These are phyloP conservation scores for Ceratina japonica DNA, from an alignment of 1,140 invertebrate genomes.

Conservation along the genomic window DNA sequence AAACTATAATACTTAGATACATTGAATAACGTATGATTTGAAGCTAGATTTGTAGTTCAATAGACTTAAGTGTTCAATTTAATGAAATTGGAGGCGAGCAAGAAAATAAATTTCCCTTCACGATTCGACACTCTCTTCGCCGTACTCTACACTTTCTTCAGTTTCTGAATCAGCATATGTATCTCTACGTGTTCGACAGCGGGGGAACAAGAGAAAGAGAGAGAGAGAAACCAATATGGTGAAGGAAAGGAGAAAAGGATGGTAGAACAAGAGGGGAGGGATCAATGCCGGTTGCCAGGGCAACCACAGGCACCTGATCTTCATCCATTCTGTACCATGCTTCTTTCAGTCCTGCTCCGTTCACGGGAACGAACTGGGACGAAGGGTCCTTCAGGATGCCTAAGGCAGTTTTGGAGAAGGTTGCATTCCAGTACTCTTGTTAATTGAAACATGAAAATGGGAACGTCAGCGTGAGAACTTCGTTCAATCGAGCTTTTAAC, in stretches of 20 bases:
- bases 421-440: neutral
- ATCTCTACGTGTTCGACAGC: conserved; percentile 21
- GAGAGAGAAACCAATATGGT: conserved; percentile 47
- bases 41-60: too few relatives aligned
- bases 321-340: conserved; percentile 73
- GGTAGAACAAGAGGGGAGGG: conserved; percentile 71
- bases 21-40: too few relatives aligned
- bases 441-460: conserved; percentile 4
- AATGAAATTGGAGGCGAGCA: too few relatives aligned
- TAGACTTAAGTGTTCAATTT: too few relatives aligned
- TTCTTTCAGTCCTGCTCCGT: conserved; percentile 57
- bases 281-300: conserved; percentile 78
- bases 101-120: too few relatives aligned
- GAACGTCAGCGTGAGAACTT: neutral
- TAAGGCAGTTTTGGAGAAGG: neutral
- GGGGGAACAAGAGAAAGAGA: conserved; percentile 24
- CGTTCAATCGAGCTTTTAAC: neutral
- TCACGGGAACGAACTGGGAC: conserved; percentile 25
- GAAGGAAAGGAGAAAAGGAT: conserved; percentile 50
- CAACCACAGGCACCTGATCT: conserved; percentile 75
- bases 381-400: conserved; percentile 24
- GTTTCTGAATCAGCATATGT: conserved; percentile 6
- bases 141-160: too few relatives aligned
- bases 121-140: too few relatives aligned
- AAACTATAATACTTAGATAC: too few relatives aligned